Conservation (phyloP, 2,888 invertebrate genomes). For the Synanthedon vespiformis region DNA sequence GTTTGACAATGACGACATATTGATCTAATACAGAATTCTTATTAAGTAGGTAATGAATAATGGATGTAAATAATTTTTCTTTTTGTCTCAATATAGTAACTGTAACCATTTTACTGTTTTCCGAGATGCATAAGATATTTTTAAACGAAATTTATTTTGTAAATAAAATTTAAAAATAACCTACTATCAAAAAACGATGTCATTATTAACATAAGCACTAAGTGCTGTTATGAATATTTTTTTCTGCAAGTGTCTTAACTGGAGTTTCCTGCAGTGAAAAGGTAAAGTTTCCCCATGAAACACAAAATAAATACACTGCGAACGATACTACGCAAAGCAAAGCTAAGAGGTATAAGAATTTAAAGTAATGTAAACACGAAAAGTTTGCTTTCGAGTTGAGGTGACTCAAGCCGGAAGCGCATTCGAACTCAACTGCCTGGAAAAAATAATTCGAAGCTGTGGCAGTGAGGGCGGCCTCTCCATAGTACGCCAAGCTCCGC, state of each 20-base stretch:
- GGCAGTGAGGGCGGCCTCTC: slow-evolving; percentile 30
- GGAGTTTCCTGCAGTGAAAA: neutral
- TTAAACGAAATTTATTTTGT: no score
- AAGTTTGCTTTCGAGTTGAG: slow-evolving; percentile 63
- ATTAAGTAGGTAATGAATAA: no score
- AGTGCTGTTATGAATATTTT: neutral
- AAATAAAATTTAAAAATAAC: no score
- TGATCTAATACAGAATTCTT: no score
- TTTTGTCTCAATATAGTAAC: no score
- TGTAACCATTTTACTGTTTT: no score
- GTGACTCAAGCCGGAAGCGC: slow-evolving; percentile 59
- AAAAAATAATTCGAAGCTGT: slow-evolving; percentile 63
- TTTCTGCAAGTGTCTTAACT: neutral
- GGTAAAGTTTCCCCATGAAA: neutral
- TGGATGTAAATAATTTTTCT: no score
- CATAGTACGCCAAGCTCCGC: neutral
- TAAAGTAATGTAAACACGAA: slow-evolving; percentile 65
- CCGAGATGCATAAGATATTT: no score
- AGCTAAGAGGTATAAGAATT: slow-evolving; percentile 57
- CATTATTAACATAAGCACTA: neutral
- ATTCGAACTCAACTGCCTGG: slow-evolving; percentile 67
- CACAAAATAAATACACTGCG: neutral
- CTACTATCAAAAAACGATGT: no score
- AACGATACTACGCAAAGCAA: slow-evolving; percentile 16
- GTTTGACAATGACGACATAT: no score